Base-by-base conservation (phyloP, 2,888 invertebrate species). In the Apomyelois bistriatella region DNA sequence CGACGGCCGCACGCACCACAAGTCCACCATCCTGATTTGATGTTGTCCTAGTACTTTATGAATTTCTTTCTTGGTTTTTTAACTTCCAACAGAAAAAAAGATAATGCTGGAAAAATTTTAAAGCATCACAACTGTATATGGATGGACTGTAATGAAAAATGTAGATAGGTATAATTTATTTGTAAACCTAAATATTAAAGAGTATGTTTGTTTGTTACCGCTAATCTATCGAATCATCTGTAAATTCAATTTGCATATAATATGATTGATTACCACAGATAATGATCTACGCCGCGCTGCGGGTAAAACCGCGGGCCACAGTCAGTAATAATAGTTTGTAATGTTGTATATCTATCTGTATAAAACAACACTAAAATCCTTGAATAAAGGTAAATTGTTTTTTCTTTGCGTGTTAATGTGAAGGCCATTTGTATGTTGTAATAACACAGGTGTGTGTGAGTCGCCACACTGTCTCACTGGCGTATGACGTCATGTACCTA, bases 21-120 rank as follows among this genome's bases (percentile, higher is more conserved):
- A n/a, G n/a, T n/a, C n/a, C n/a, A 47, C 46, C 46, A 47, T 17
- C 47, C 47, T 13, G 47, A 47, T 13, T 32, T 35, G n/a, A 35
- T 47, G 47, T 7, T 15, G 35, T 47, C 47, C 47, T 47, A 16
- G 47, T 47, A 47, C n/a, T 35, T 16, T 16, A 16, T 47, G 35
- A 47, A 16, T 5, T 32, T 35, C 6, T 15, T 15, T 35, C 15
- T 28, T 35, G 15, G 5, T 43, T 28, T 43, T 40, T 16, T 40
- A 38, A 16, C 7, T 5, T 22, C 2, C 5, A 22, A 22, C 22
- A 22, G 22, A 22, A 22, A 22, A 22, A 22, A 5, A 22, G n/a
- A 22, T 2, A 5, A 22, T 22, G 22, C 5, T 22, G 22, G n/a
- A n/a, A 22, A 22, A 22, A 22, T 22, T 2, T 5, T 22, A 22